Conservation (phyloP, 1,140 invertebrate genomes). For the Aphidius gifuensis region DNA sequence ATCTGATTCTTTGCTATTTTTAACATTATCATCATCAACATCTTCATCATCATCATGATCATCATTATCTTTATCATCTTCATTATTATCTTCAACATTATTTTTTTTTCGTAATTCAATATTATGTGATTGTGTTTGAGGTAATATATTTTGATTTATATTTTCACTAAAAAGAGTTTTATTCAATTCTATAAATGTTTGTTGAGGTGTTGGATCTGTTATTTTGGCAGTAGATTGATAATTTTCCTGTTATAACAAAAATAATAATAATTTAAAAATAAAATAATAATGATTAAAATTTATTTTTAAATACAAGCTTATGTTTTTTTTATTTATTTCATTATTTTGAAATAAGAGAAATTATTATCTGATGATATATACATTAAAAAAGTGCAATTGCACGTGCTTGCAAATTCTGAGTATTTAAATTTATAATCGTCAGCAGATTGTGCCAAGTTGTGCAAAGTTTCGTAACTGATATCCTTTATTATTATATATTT, state of each 20-base stretch:
- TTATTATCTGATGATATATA: not conserved
- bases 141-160: constrained; percentile 53
- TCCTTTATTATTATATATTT: not conserved
- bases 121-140: constrained; percentile 49
- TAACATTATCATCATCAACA: too few species aligned
- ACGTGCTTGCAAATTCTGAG: not conserved
- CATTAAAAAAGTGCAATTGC: not conserved
- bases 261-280: not conserved
- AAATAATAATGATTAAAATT: not conserved
- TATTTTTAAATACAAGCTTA: not conserved
- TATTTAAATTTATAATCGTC: not conserved
- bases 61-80: too few species aligned
- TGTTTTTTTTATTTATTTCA: not conserved
- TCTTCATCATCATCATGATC: too few species aligned
- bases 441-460: constrained; percentile 5
- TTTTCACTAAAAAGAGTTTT: constrained; percentile 50
- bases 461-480: not conserved
- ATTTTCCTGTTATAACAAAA: constrained; percentile 42
- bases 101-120: constrained; percentile 40
- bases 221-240: constrained; percentile 53
- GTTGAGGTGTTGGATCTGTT: constrained; percentile 44
- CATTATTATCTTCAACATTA: constrained; percentile 23
- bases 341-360: not conserved
- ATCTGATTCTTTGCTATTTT: constrained; percentile 22
- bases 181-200: constrained; percentile 50